phyloP scores from a whole-genome alignment of 2,113 vertebrate species.

The Entelurus aequoreus region DNA sequence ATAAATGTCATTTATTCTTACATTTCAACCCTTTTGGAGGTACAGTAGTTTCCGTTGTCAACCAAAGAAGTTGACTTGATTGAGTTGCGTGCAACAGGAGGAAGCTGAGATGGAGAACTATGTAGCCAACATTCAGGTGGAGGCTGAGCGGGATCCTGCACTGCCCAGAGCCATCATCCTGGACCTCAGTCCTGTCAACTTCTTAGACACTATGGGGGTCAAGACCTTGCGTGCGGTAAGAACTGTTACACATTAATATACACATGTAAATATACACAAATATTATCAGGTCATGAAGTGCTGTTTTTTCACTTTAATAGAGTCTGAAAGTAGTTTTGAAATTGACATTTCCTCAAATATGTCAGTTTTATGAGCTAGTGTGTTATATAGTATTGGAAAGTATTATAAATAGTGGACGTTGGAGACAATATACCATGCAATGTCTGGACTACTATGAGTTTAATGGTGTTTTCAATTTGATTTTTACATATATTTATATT shows the following conservation, averaged over 20 bases:
- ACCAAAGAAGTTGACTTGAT: not conserved
- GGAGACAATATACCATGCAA: no score
- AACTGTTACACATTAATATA: not conserved
- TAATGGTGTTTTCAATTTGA: no score
- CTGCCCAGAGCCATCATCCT: constrained; percentile 77
- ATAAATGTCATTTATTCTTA: no score
- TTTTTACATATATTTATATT: no score
- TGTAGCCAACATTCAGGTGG: constrained; percentile 46
- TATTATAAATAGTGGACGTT: no score
- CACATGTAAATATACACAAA: not conserved
- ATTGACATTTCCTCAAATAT: no score
- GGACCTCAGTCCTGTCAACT: constrained; percentile 84
- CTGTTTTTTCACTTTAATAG: no score
- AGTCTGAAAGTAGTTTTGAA: no score
- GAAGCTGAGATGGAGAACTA: constrained; percentile 2
- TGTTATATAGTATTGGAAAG: no score
- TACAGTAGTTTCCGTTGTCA: not conserved
- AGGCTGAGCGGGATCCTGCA: constrained; percentile 57
- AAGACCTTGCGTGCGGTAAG: constrained; percentile 84
- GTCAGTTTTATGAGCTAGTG: no score
- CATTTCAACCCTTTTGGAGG: not conserved
- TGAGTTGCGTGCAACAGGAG: constrained; percentile 20
- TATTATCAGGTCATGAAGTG: not conserved
- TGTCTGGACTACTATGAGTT: no score
- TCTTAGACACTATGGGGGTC: constrained; percentile 86